Evolutionary conservation across 1,140 invertebrate genomes (phyloP).

Genomic region (Solenopsis fugax): DNA sequence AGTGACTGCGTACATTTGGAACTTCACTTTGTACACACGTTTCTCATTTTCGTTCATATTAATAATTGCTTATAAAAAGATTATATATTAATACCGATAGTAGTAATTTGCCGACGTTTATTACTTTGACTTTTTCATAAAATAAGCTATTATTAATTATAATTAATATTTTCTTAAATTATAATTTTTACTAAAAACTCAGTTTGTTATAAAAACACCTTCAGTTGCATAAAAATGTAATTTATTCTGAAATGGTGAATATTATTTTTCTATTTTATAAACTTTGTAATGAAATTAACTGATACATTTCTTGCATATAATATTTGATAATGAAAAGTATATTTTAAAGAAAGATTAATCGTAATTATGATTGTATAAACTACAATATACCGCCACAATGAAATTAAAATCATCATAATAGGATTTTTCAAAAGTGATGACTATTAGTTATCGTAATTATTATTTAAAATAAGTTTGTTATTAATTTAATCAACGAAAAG

Average conservation of each 20-base stretch:
- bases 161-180: constrained; percentile 29
- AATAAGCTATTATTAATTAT: not conserved
- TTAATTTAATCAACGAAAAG: not conserved
- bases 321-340: constrained; percentile 2
- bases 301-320: not conserved
- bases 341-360: not conserved
- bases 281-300: constrained; percentile 30
- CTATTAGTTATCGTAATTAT: not conserved
- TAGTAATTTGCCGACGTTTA: not conserved
- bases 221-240: not conserved
- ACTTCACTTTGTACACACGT: not conserved
- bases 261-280: constrained; percentile 30
- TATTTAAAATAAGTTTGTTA: not conserved
- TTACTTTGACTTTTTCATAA: not conserved
- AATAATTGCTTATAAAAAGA: not conserved
- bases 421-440: constrained; percentile 4
- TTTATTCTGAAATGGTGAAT: not conserved
- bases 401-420: not conserved
- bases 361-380: not conserved
- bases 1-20: not conserved
- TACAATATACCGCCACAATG: not conserved
- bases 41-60: constrained; percentile 22
- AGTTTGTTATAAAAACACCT: not conserved
- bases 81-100: too few species aligned
- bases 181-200: not conserved